Percentiles rank a stretch among this genome's conserved stretches.
phyloP scores from a whole-genome alignment of 2,113 vertebrate genomes.

The Serinus canaria region DNA sequence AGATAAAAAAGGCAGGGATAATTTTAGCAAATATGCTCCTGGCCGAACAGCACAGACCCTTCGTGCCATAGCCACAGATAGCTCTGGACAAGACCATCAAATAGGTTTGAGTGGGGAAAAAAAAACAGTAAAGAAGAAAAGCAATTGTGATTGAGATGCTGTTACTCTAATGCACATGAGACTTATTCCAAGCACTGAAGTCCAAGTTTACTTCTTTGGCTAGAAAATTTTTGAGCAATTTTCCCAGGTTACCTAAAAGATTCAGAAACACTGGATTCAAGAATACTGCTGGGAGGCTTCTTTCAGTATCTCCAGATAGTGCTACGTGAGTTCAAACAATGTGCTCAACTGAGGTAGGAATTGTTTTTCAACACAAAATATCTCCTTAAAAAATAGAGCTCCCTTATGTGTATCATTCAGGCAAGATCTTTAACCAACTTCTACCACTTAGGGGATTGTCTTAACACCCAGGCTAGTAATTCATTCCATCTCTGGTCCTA shows the following conservation, averaged over 20 bases:
- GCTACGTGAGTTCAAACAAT: neutral
- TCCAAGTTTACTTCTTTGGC: neutral
- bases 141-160: neutral
- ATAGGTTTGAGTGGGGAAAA: neutral
- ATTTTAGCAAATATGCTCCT: neutral
- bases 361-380: neutral
- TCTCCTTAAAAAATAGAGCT: neutral
- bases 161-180: neutral
- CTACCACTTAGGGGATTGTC: neutral
- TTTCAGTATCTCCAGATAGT: neutral
- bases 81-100: neutral
- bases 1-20: neutral
- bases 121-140: neutral
- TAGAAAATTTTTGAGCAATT: neutral
- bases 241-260: neutral
- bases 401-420: neutral
- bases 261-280: neutral
- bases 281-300: neutral
- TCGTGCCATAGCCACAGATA: neutral
- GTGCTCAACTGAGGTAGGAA: neutral
- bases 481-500: neutral
- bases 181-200: neutral
- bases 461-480: neutral
- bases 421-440: neutral
- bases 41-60: neutral